Conservation (phyloP, 2,888 invertebrate genomes). For the Philhelius pedissequus region DNA sequence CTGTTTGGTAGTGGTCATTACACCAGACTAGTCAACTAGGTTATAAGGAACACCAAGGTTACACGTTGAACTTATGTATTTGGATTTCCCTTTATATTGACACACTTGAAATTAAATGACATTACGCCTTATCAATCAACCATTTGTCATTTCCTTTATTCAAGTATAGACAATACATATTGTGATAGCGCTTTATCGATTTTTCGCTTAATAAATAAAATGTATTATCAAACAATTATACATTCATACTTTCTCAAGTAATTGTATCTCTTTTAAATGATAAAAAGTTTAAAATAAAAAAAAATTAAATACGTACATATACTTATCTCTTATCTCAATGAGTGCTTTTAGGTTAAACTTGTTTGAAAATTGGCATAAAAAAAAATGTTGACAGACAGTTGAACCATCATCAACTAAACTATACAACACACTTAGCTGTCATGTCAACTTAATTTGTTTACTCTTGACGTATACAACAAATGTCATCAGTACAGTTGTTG, state of each 20-base stretch:
- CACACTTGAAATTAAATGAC: not conserved
- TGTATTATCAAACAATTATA: not conserved
- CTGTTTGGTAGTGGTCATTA: too few relatives aligned
- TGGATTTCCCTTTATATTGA: not conserved
- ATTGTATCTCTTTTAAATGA: not conserved
- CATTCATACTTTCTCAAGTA: not conserved
- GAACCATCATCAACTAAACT: not conserved
- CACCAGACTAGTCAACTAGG: too few relatives aligned
- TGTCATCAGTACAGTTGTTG: slow-evolving; percentile 8
- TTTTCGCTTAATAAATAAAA: not conserved
- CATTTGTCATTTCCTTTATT: not conserved
- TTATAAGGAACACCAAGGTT: not conserved
- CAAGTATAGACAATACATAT: not conserved
- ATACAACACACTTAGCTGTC: slow-evolving; percentile 39
- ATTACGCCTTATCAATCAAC: not conserved
- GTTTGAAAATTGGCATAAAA: slow-evolving; percentile 4
- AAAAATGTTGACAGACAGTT: slow-evolving; percentile 15
- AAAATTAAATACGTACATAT: too few relatives aligned
- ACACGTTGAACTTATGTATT: not conserved
- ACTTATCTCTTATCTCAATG: not conserved
- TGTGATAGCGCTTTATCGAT: not conserved
- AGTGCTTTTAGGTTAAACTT: not conserved
- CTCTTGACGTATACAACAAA: slow-evolving; percentile 3
- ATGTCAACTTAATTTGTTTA: slow-evolving; percentile 63
- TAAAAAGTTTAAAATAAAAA: not conserved